A percentile compares a stretch with the other conserved stretches of the same genome.
Evolutionary conservation across 2,888 invertebrate genomes (phyloP).

Genomic region (Aelia acuminata): DNA sequence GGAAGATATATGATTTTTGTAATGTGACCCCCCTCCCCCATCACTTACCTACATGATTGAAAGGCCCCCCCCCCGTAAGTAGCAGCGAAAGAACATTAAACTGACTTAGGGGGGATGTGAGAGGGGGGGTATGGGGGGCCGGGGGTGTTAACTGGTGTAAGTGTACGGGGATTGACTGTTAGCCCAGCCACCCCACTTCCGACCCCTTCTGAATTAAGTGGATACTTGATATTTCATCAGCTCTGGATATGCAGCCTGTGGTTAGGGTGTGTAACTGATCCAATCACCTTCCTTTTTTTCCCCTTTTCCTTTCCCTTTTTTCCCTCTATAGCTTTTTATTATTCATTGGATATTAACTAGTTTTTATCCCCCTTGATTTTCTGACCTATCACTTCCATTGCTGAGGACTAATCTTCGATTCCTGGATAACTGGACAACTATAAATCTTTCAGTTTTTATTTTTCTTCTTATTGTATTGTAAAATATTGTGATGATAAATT

Average conservation of each 20-base stretch:
- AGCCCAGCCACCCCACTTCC: neutral
- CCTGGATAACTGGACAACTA: too few species aligned
- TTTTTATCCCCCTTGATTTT: neutral
- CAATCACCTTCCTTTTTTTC: neutral
- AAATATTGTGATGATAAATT: too few species aligned
- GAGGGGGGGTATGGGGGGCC: neutral
- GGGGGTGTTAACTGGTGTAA: neutral
- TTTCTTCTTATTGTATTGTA: too few species aligned
- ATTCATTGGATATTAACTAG: neutral
- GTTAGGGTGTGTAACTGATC: neutral
- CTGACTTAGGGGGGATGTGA: neutral
- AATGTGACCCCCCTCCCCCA: too few species aligned
- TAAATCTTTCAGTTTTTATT: too few species aligned
- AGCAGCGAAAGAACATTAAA: neutral
- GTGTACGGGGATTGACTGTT: neutral
- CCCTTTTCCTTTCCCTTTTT: neutral
- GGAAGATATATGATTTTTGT: too few species aligned
- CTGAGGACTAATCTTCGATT: neutral
- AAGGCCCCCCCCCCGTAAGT: neutral
- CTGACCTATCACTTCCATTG: neutral
- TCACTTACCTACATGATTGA: too few species aligned
- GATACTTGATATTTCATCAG: conserved; percentile 28
- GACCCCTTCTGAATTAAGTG: conserved; percentile 23
- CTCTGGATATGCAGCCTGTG: neutral
- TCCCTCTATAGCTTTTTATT: neutral